Evolutionary conservation across 2,113 vertebrate genomes (phyloP).

Genomic region (Grammomys dolichurus): DNA sequence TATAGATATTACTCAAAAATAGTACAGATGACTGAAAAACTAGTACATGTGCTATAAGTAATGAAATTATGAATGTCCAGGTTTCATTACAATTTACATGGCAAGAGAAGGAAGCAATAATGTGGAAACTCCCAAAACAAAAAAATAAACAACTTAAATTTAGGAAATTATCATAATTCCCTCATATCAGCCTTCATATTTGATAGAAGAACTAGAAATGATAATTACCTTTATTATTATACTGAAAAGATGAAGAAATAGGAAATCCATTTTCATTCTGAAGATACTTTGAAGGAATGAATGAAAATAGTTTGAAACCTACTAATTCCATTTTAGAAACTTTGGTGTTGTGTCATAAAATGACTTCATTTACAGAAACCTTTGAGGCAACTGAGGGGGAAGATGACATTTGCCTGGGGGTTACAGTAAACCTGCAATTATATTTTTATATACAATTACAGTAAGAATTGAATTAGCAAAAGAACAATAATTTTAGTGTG

Average conservation of each 20-base stretch:
- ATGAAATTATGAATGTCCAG: neutral
- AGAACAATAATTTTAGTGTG: neutral
- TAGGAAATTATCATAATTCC: neutral
- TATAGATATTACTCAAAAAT: constrained; percentile 30
- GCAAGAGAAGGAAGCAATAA: neutral
- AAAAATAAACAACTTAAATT: neutral
- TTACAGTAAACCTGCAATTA: neutral
- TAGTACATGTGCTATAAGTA: neutral
- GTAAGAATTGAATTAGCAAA: neutral
- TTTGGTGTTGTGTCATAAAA: neutral
- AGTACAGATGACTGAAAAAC: constrained; percentile 27
- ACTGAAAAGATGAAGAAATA: neutral
- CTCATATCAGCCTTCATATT: neutral
- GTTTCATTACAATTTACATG: neutral
- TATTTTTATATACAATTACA: neutral
- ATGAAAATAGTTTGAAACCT: constrained; percentile 23
- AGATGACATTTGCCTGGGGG: neutral
- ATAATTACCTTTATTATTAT: neutral
- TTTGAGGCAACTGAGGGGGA: neutral
- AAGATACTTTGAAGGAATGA: constrained; percentile 13
- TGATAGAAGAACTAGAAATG: neutral
- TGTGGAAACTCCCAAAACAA: neutral
- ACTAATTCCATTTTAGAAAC: neutral
- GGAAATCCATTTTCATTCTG: constrained; percentile 6
- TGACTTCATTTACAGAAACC: neutral